Base-by-base conservation (phyloP, 2,797 vertebrate genomes). In the Botia kubotai region DNA sequence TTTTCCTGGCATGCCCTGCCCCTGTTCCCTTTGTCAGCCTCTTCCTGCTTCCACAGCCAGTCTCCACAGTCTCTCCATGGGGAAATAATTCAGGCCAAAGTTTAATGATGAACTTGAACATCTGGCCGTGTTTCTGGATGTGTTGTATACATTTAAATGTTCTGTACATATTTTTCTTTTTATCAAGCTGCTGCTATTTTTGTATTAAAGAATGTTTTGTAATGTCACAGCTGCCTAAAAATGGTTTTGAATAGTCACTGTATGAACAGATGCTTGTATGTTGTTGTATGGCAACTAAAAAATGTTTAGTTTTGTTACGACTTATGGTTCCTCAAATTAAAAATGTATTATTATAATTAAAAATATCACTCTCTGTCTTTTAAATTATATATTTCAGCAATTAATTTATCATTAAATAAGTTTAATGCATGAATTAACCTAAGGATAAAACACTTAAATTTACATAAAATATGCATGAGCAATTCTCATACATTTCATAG, bases 1-100 rank as follows among this genome's bases (percentile, higher is more conserved):
- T 91, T 93, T 94, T 84, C 93, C 93, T 0, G 94, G 94, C 80
- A 93, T 94, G 90, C 92, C 94, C 4, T 95, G 94, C 76, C 94
- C 93, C 1, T 95, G 94, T 84, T 85, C 93, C 1, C 90, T 95
- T 6, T 95, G 95, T 89, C 94, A 92, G 90, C 17, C 83, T 33
- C 33, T 33, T 33, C 33, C 33, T 33, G 33, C 33, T 33, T 94
- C 72, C 92, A 94, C 33, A 3, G 33, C 33, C 33, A 33, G 33
- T 33, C 33, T 33, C 33, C 33, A 33, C 83, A 89, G 90, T 84
- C 88, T 94, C 72, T 85, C 93, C 63, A 90, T 94, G 89, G 93
- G 84, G 89, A 95, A 94, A 85, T 95, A 89, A 95, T 81, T 81
- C 14, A 77, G 81, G 75, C 85, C 60, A 36, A 65, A 39, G 7